A percentile compares a stretch with the other conserved stretches of the same genome.
Conservation (phyloP, 2,113 vertebrate species). For the Tupaia chinensis region DNA sequence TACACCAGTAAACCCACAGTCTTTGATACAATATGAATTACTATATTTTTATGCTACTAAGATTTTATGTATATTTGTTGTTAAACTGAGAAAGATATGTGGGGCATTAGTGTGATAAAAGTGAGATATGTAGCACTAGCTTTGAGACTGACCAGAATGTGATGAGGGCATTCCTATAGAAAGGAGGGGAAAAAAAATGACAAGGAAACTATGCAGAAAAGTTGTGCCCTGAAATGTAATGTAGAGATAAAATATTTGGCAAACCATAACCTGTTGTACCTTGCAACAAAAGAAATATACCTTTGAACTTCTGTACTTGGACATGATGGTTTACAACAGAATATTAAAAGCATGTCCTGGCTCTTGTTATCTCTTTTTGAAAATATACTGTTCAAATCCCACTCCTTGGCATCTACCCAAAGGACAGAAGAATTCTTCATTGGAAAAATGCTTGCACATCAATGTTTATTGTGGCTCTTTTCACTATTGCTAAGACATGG, state of each 20-base stretch:
- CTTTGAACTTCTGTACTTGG: background rate
- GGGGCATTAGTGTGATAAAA: background rate
- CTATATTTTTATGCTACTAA: background rate
- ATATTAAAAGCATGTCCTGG: background rate
- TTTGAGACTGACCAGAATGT: background rate
- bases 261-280: background rate
- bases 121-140: background rate
- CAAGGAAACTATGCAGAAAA: background rate
- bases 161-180: background rate
- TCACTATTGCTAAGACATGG: too few species aligned
- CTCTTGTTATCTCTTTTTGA: background rate
- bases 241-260: background rate
- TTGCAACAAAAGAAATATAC: background rate
- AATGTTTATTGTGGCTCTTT: too few species aligned
- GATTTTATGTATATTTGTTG: background rate
- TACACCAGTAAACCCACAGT: too few species aligned
- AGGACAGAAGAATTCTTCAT: too few species aligned
- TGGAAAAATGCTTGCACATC: too few species aligned
- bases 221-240: background rate
- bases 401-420: too few species aligned
- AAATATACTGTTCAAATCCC: background rate
- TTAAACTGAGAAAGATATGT: background rate
- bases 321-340: background rate
- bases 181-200: conserved; percentile 11
- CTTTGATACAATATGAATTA: background rate